phyloP scores from a whole-genome alignment of 2,888 invertebrate genomes.

The Cerastis leucographa region DNA sequence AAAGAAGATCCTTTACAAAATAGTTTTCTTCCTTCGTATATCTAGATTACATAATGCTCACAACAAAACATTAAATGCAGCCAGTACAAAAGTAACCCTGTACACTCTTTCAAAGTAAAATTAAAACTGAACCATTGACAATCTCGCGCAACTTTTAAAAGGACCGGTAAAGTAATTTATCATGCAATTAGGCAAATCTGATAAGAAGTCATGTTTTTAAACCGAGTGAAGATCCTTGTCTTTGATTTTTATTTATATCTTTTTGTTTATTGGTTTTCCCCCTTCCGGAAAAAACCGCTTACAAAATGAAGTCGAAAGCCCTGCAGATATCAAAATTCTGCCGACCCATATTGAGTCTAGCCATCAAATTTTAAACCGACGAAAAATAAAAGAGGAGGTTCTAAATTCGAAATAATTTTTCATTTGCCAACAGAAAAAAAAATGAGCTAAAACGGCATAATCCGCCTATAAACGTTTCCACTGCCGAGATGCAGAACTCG shows the following conservation, averaged over 20 bases:
- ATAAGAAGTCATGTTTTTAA: constrained; percentile 30
- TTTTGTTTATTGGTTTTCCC: neutral
- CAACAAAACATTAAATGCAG: neutral
- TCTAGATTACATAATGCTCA: neutral
- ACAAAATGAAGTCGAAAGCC: neutral
- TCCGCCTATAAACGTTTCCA: no score
- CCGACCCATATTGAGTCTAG: neutral
- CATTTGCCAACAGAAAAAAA: neutral
- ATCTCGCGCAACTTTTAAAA: constrained; percentile 9
- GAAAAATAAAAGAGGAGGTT: no score
- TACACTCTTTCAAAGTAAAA: neutral
- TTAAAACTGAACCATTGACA: constrained; percentile 7
- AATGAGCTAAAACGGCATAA: no score
- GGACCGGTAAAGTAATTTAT: constrained; percentile 9
- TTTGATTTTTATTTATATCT: constrained; percentile 13
- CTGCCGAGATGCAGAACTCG: no score
- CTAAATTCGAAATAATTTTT: no score
- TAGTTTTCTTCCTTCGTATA: fast-evolving
- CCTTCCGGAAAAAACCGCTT: neutral
- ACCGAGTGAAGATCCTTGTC: constrained; percentile 19
- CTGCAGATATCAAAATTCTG: neutral
- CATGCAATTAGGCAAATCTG: constrained; percentile 31
- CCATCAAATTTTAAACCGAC: no score
- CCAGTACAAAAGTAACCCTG: neutral
- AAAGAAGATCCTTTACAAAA: neutral